phyloP scores from a whole-genome alignment of 2,113 vertebrate genomes.

The Erinaceus europaeus region DNA sequence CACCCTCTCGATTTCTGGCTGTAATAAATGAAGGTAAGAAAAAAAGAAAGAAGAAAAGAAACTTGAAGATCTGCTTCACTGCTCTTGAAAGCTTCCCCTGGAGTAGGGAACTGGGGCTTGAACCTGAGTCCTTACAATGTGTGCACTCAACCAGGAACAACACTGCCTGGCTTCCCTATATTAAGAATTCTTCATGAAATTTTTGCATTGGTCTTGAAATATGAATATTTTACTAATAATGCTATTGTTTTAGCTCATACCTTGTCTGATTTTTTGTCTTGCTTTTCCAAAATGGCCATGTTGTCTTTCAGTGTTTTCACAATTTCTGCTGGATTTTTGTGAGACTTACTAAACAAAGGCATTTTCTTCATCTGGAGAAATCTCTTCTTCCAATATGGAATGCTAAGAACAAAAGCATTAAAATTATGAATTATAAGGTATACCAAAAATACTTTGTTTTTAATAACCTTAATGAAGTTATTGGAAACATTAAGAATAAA shows the following conservation, averaged over 20 bases:
- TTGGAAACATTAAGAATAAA: slow-evolving; percentile 32
- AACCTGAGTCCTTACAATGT: too few relatives aligned
- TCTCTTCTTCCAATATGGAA: slow-evolving; percentile 73
- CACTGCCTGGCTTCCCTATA: too few relatives aligned
- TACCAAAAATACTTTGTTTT: too few relatives aligned
- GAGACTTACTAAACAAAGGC: slow-evolving; percentile 97
- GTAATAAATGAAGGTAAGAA: too few relatives aligned
- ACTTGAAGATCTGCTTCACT: too few relatives aligned
- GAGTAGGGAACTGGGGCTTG: too few relatives aligned
- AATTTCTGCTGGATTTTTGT: slow-evolving; percentile 96
- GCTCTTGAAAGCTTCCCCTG: too few relatives aligned
- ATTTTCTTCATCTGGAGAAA: slow-evolving; percentile 82
- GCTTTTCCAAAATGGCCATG: slow-evolving; percentile 93
- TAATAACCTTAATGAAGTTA: slow-evolving; percentile 25
- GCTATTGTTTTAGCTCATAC: slow-evolving; percentile 78
- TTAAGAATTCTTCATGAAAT: background rate
- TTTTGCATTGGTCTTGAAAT: slow-evolving; percentile 15
- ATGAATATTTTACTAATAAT: slow-evolving; percentile 24
- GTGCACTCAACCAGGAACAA: too few relatives aligned
- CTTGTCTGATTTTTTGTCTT: slow-evolving; percentile 98
- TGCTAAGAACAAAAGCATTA: slow-evolving; percentile 73
- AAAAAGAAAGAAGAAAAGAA: too few relatives aligned
- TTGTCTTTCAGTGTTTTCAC: slow-evolving; percentile 95
- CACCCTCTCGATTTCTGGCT: too few relatives aligned
- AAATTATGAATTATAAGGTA: slow-evolving; percentile 41